phyloP scores from a whole-genome alignment of 2,113 vertebrate species.

The Rhizomys pruinosus region DNA sequence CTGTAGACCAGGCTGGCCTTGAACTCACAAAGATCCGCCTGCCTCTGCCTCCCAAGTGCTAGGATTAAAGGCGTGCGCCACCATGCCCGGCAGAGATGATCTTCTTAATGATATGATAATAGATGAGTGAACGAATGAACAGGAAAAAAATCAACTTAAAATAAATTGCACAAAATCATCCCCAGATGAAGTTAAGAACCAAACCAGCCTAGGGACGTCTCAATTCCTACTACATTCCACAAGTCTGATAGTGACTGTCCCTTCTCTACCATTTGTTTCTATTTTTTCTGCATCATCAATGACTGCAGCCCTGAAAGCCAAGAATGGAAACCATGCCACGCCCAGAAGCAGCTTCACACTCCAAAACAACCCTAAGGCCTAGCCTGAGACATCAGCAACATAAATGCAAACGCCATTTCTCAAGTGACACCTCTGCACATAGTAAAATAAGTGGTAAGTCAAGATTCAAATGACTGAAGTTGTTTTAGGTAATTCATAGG shows the following conservation, averaged over 20 bases:
- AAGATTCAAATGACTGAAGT: slow-evolving; percentile 75
- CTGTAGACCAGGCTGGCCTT: too few species aligned
- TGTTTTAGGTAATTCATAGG: slow-evolving; percentile 81
- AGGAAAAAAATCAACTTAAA: slow-evolving; percentile 44
- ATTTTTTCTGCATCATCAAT: not conserved
- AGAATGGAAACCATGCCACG: not conserved
- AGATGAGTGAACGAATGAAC: slow-evolving; percentile 5
- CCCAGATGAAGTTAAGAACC: not conserved
- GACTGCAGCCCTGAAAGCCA: not conserved
- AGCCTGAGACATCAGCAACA: slow-evolving; percentile 34
- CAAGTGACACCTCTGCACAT: slow-evolving; percentile 57
- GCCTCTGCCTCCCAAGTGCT: too few species aligned
- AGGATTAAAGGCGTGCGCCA: too few species aligned
- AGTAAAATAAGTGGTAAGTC: slow-evolving; percentile 72
- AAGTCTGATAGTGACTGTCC: not conserved
- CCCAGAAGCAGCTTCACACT: not conserved
- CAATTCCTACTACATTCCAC: not conserved
- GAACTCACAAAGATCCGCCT: too few species aligned
- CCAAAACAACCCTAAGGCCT: not conserved
- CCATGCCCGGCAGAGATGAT: not conserved
- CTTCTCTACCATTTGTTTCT: not conserved
- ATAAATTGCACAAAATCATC: not conserved
- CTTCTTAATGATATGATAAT: slow-evolving; percentile 11
- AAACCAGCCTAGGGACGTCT: not conserved
- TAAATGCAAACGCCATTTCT: slow-evolving; percentile 65